These are phyloP conservation scores for Oscheius onirici DNA, from an alignment of 2,888 invertebrate genomes.

Conservation along the genomic window DNA sequence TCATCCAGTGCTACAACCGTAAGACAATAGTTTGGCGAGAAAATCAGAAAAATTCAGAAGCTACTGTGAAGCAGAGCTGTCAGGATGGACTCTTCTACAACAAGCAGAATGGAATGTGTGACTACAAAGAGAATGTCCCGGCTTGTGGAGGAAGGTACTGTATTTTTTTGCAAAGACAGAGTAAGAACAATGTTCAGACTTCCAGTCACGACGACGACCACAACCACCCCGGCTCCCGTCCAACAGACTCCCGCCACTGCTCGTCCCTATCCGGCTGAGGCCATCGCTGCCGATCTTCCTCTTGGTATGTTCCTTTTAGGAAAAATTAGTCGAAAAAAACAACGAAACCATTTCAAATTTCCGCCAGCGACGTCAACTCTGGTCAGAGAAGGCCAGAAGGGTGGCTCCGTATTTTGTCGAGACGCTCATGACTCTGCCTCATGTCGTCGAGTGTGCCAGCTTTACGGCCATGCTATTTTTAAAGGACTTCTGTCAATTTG, in stretches of 20 bases:
- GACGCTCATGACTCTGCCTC: conserved; percentile 29
- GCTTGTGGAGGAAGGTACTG: conserved; percentile 42
- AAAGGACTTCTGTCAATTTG: conserved; percentile 28
- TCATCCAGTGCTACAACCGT: conserved; percentile 50
- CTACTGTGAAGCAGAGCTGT: conserved; percentile 33
- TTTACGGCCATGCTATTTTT: conserved; percentile 29
- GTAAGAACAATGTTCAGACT: neutral
- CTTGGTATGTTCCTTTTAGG: neutral
- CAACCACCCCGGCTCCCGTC: neutral
- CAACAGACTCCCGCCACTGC: conserved; percentile 5
- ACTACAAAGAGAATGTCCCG: conserved; percentile 42
- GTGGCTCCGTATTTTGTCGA: conserved; percentile 34
- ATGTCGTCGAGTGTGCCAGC: conserved; percentile 25
- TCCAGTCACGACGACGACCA: neutral
- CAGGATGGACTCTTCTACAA: conserved; percentile 47
- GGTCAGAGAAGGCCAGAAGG: conserved; percentile 3
- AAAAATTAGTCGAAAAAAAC: neutral
- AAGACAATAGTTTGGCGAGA: neutral
- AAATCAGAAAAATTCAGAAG: neutral
- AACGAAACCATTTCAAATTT: neutral
- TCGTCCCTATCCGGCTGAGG: neutral
- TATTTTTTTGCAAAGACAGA: too few species aligned
- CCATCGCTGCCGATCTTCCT: neutral
- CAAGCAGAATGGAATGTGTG: conserved; percentile 49
- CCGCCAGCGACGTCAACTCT: neutral